phyloP scores from a whole-genome alignment of 2,888 invertebrate species.

The Xiphydria camelus region DNA sequence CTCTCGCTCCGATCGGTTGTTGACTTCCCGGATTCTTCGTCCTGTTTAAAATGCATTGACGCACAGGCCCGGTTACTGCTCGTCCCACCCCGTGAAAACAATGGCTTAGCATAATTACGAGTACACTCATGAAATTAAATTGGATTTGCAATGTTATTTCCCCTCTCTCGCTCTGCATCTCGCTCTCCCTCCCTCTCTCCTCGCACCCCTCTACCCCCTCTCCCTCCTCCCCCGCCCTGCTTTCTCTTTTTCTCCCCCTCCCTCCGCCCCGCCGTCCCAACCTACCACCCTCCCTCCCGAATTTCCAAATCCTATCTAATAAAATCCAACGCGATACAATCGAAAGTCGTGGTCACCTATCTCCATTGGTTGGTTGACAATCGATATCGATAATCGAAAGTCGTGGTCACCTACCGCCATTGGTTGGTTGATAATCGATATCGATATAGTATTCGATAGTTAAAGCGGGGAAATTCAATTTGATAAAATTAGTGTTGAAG shows the following conservation, averaged over 20 bases:
- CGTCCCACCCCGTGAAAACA: conserved; percentile 26
- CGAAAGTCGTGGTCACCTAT: too few species aligned
- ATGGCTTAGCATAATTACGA: conserved; percentile 36
- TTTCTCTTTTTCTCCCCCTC: neutral
- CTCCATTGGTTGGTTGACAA: too few species aligned
- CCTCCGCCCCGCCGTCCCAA: neutral
- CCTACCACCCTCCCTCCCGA: too few species aligned
- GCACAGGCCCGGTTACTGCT: conserved; percentile 3
- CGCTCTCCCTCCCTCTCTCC: conserved; percentile 10
- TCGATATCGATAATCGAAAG: too few species aligned
- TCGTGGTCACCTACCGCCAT: too few species aligned
- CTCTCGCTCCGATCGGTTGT: conserved; percentile 3
- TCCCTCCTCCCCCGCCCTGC: neutral
- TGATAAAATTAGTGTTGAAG: too few species aligned
- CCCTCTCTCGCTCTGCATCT: conserved; percentile 8
- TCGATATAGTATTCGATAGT: too few species aligned
- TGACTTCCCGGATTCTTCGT: conserved; percentile 2
- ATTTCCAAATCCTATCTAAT: too few species aligned
- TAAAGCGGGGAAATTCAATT: too few species aligned
- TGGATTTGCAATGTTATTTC: conserved; percentile 20
- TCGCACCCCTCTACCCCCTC: neutral
- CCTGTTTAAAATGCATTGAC: conserved; percentile 36
- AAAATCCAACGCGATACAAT: too few species aligned
- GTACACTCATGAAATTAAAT: conserved; percentile 22
- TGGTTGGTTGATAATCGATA: too few species aligned